Evolutionary conservation across 2,797 vertebrate species (phyloP).

Genomic region (Tragelaphus oryx): DNA sequence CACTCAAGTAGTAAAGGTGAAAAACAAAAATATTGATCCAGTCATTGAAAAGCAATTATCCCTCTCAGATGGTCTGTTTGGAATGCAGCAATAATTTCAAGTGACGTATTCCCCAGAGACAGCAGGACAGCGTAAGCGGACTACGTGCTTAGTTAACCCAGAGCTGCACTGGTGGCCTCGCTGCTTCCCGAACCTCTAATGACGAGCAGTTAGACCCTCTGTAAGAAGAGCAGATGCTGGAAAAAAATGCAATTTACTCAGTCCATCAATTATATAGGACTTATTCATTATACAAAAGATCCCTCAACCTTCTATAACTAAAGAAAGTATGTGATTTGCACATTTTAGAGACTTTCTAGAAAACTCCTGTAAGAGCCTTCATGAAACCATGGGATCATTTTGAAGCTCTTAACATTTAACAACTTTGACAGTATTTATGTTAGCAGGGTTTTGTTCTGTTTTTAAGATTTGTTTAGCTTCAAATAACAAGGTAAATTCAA

Average conservation of each 20-base stretch:
- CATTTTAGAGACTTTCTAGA: neutral
- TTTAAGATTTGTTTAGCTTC: neutral
- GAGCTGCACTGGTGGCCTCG: neutral
- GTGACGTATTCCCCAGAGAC: neutral
- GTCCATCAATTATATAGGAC: neutral
- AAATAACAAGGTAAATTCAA: neutral
- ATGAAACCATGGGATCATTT: neutral
- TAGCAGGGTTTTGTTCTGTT: neutral
- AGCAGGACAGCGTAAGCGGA: neutral
- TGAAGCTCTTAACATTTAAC: neutral
- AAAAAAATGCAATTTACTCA: neutral
- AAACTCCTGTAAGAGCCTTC: neutral
- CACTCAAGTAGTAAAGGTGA: conserved; percentile 40
- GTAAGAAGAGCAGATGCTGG: neutral
- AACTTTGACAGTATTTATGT: neutral
- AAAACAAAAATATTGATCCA: conserved; percentile 55
- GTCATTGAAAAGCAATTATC: conserved; percentile 48
- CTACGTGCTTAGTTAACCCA: neutral
- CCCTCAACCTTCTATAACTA: neutral
- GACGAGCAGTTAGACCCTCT: neutral
- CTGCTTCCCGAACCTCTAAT: neutral
- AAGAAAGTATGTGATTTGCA: neutral
- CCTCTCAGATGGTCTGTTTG: conserved; percentile 40
- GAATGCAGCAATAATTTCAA: conserved; percentile 47
- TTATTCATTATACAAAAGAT: neutral